Base-by-base conservation (phyloP, 2,888 invertebrate genomes). In the Agapetus fuscipes region DNA sequence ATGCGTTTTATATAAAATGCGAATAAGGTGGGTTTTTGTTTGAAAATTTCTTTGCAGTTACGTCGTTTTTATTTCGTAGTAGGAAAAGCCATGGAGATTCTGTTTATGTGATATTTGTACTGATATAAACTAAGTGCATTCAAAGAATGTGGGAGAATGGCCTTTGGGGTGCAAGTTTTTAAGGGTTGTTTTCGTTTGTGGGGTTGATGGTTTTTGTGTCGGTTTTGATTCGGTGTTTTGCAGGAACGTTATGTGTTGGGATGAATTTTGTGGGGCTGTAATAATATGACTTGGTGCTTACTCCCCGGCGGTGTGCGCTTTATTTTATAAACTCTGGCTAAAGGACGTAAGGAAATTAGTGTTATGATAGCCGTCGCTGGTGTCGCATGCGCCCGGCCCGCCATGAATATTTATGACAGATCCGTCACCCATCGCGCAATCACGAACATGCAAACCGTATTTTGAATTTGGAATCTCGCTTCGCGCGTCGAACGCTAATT, bases 101-200 rank as follows among this genome's bases (percentile, higher is more conserved):
- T 65, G 62, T 64, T 64, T 62, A 43, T 30, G 16, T 32, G 26
- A 35, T 17, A 30, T 13, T 33, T 33, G 25, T 25, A 24, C 13
- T 13, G 15, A 12, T 10, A 17, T 17, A 17, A 17, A 3, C 16
- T 17, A 17, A 17, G 11, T 6, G 31, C 9, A 3, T 9, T n/a
- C 10, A 9, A 17, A 16, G 20, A 30, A 20, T 34, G 24, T 17
- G 34, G 30, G 5, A 14, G 13, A 16, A 12, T 30, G 9, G 14
- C 5, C 26, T 17, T 15, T 37, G 16, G 7, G 37, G 2, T n/a
- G n/a, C n/a, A n/a, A n/a, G n/a, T 27, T 5, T 27, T 27, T 27
- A 11, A n/a, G 4, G 27, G 5, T 27, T 27, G 27, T 12, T 7
- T 33, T 20, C 4, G 33, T 2, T 24, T 11, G 14, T 33, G 10